Evolutionary conservation across 2,797 vertebrate species (phyloP).

Genomic region (Darevskia nairensis): DNA sequence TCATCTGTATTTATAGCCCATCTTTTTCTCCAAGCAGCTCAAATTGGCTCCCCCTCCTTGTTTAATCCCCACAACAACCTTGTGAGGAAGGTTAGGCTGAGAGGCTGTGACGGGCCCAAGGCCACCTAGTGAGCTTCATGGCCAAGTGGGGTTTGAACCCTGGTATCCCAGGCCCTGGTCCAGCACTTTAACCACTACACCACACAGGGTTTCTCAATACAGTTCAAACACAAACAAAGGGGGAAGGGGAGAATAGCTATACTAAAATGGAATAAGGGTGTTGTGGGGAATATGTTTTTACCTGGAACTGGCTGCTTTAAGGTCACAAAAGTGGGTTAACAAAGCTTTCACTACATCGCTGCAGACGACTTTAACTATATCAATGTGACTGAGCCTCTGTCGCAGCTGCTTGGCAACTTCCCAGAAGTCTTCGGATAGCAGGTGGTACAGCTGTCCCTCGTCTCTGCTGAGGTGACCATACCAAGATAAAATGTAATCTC

Average conservation of each 20-base stretch:
- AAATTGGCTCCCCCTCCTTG: too few relatives aligned
- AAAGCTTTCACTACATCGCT: conserved; percentile 90
- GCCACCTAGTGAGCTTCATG: too few relatives aligned
- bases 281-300: conserved; percentile 68
- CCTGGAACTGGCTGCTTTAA: conserved; percentile 94
- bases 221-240: conserved; percentile 10
- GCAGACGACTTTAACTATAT: conserved; percentile 93
- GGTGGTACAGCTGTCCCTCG: conserved; percentile 92
- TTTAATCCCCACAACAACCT: too few relatives aligned
- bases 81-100: too few relatives aligned
- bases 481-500: conserved; percentile 97
- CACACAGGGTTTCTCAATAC: not conserved
- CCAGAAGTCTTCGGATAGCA: conserved; percentile 97
- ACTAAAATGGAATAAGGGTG: not conserved
- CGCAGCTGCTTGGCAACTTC: conserved; percentile 90
- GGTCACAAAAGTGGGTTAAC: conserved; percentile 94
- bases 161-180: too few relatives aligned
- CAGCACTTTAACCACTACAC: too few relatives aligned
- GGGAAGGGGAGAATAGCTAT: conserved; percentile 8
- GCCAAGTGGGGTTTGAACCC: too few relatives aligned
- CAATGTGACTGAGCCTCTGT: conserved; percentile 87
- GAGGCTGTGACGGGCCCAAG: too few relatives aligned
- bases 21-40: too few relatives aligned
- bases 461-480: conserved; percentile 91
- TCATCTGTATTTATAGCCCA: too few relatives aligned